Percentiles rank a stretch among this genome's conserved stretches.
Conservation (phyloP, 2,113 vertebrate genomes). For the Lota lota region DNA sequence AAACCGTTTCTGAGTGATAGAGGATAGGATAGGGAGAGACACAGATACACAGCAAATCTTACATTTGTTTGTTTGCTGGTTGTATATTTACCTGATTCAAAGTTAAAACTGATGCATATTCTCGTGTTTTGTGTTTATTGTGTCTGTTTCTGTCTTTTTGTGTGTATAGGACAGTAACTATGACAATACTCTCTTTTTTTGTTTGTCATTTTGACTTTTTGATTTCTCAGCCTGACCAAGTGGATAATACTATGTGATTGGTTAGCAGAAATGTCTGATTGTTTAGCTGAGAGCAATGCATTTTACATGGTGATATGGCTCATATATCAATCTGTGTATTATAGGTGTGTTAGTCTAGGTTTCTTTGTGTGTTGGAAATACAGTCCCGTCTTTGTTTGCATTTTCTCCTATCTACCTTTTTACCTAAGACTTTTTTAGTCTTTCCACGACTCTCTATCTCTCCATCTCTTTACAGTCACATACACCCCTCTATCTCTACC, state of each 20-base stretch:
- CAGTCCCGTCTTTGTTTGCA: slow-evolving; percentile 18
- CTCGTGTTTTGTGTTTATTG: background rate
- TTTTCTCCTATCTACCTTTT: background rate
- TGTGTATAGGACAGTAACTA: background rate
- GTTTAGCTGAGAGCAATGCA: slow-evolving; percentile 42
- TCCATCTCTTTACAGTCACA: slow-evolving; percentile 7
- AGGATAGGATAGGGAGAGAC: too few species aligned
- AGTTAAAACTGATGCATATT: background rate
- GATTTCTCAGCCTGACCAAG: slow-evolving; percentile 29
- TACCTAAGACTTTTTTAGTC: slow-evolving; percentile 12
- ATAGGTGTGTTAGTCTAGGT: slow-evolving; percentile 42
- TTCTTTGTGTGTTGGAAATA: slow-evolving; percentile 26
- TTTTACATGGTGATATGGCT: slow-evolving; percentile 56
- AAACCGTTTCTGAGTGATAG: too few species aligned
- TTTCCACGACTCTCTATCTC: slow-evolving; percentile 21
- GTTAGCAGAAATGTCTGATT: slow-evolving; percentile 36
- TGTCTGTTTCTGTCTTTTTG: background rate
- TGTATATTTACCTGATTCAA: background rate
- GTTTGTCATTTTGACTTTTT: slow-evolving; percentile 7
- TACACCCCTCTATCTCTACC: slow-evolving; percentile 25
- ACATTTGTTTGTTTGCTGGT: too few species aligned
- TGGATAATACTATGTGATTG: slow-evolving; percentile 35
- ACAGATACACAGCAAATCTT: too few species aligned
- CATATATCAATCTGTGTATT: slow-evolving; percentile 50
- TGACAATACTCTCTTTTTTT: background rate